Conservation (phyloP, 1,140 invertebrate species). For the Gonatopus flavifemur region DNA sequence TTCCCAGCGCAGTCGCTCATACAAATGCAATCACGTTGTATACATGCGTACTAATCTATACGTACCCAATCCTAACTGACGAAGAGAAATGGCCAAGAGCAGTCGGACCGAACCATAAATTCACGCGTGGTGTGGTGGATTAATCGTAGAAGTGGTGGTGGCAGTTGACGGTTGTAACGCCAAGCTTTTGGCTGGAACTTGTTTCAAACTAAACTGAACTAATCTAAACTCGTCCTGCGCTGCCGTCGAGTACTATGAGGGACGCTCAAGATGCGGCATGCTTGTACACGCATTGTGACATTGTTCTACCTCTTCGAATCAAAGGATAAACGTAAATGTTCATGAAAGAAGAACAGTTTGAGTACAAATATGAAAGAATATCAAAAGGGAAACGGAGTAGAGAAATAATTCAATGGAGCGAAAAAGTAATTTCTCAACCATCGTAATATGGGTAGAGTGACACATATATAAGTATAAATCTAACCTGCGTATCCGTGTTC, state of each 20-base stretch:
- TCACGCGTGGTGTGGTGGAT: conserved; percentile 41
- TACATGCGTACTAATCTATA: conserved; percentile 1
- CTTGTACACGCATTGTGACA: conserved; percentile 7
- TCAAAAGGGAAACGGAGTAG: neutral
- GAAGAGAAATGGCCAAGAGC: conserved; percentile 55
- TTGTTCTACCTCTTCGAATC: neutral
- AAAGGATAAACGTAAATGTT: conserved; percentile 4
- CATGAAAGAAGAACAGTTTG: conserved; percentile 1
- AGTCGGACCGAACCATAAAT: conserved; percentile 47
- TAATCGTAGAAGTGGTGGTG: conserved; percentile 41
- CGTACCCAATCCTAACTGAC: conserved; percentile 30
- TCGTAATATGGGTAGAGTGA: conserved; percentile 13
- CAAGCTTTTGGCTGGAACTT: conserved; percentile 37
- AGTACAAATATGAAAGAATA: neutral
- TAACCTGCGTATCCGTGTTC: conserved; percentile 5
- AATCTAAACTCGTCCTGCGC: conserved; percentile 53
- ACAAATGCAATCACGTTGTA: conserved; percentile 13
- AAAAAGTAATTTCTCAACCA: conserved; percentile 22
- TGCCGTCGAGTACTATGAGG: conserved; percentile 32
- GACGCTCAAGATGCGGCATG: conserved; percentile 31
- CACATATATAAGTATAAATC: too few relatives aligned
- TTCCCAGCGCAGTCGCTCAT: too few relatives aligned
- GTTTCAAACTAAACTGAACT: conserved; percentile 54
- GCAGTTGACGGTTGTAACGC: conserved; percentile 3
- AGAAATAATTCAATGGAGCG: conserved; percentile 30